phyloP scores from a whole-genome alignment of 2,113 vertebrate species.

The Microcebus lehilahytsara region DNA sequence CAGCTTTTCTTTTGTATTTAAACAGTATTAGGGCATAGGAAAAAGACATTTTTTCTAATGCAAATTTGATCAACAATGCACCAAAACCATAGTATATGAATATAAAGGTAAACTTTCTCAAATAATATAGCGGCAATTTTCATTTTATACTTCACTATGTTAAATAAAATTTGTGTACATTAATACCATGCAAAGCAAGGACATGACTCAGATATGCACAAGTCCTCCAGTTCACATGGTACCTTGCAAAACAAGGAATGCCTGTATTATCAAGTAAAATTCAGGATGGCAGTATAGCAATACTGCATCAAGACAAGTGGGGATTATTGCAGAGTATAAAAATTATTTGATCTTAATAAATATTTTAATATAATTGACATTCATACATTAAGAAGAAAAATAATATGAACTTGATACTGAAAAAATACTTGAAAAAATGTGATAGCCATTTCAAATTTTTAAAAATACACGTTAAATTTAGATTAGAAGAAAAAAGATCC shows the following conservation, averaged over 20 bases:
- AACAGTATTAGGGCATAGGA: not conserved
- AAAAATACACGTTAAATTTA: constrained; percentile 29
- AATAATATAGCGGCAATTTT: not conserved
- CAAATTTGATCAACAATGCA: not conserved
- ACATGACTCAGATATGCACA: not conserved
- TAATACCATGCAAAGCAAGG: not conserved
- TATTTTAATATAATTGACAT: not conserved
- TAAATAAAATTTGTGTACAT: not conserved
- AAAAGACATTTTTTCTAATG: constrained; percentile 9
- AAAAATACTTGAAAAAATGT: constrained; percentile 5
- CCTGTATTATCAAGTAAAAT: not conserved
- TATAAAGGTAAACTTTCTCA: not conserved
- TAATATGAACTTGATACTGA: not conserved
- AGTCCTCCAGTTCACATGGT: not conserved
- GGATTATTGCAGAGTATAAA: not conserved
- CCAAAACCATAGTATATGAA: not conserved
- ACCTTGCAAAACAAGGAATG: not conserved
- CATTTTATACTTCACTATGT: not conserved
- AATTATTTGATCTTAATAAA: not conserved
- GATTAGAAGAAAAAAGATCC: not conserved
- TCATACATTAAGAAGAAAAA: not conserved
- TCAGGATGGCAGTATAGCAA: not conserved
- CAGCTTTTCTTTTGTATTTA: not conserved
- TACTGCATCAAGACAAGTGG: not conserved
- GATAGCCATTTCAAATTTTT: not conserved